These are phyloP conservation scores for Nebria ingens DNA, from an alignment of 1,140 invertebrate genomes.

Conservation along the genomic window DNA sequence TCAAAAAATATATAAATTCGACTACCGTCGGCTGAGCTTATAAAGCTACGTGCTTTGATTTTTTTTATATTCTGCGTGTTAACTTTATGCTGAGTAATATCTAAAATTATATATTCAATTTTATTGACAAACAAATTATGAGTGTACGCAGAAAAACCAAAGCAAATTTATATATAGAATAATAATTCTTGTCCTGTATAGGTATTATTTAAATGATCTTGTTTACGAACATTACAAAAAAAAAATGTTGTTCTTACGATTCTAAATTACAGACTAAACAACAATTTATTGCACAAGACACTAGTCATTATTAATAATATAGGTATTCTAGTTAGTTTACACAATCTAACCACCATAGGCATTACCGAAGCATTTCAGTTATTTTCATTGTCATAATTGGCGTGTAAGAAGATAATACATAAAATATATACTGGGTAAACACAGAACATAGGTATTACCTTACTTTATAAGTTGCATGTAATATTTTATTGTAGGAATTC, in stretches of 20 bases:
- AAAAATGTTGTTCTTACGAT: background rate
- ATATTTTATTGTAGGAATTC: background rate
- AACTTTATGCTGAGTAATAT: too few relatives aligned
- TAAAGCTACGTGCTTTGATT: too few relatives aligned
- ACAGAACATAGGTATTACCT: background rate
- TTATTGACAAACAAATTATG: too few relatives aligned
- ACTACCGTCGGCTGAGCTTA: too few relatives aligned
- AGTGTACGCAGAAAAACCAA: too few relatives aligned
- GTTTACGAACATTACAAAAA: background rate
- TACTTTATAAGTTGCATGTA: background rate
- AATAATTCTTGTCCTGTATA: too few relatives aligned
- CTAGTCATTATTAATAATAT: background rate
- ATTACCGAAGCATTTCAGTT: background rate
- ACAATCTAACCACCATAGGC: background rate
- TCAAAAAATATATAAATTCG: too few relatives aligned
- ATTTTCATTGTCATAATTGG: background rate
- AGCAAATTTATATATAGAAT: too few relatives aligned
- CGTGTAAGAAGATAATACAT: too few relatives aligned
- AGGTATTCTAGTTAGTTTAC: background rate
- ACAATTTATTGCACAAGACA: background rate
- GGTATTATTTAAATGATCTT: background rate
- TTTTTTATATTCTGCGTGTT: too few relatives aligned
- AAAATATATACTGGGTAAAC: too few relatives aligned
- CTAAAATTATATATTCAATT: too few relatives aligned
- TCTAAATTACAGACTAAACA: background rate